Percentiles rank a stretch among this genome's conserved stretches.
phyloP scores from a whole-genome alignment of 2,888 invertebrate genomes.

The Lomographa bimaculata region DNA sequence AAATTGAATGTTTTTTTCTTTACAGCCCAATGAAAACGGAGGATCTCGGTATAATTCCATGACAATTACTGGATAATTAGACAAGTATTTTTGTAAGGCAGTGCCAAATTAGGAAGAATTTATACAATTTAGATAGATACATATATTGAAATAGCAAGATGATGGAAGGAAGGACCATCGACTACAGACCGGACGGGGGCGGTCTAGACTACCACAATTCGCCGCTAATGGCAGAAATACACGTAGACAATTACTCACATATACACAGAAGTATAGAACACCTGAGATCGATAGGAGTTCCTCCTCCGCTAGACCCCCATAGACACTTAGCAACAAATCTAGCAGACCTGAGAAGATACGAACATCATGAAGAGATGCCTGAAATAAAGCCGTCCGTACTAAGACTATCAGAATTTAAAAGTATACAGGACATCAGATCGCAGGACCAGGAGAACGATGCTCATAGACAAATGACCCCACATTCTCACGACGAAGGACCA shows the following conservation, averaged over 20 bases:
- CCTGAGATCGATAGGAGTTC: slow-evolving; percentile 84
- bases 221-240: slow-evolving; percentile 87
- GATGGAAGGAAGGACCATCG: slow-evolving; percentile 83
- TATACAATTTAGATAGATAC: slow-evolving; percentile 75
- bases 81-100: slow-evolving; percentile 76
- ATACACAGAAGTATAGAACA: slow-evolving; percentile 87
- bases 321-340: slow-evolving; percentile 75
- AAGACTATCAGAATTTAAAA: slow-evolving; percentile 77
- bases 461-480: slow-evolving; percentile 71
- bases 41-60: slow-evolving; percentile 79
- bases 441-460: slow-evolving; percentile 76
- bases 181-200: slow-evolving; percentile 82
- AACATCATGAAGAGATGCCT: slow-evolving; percentile 76
- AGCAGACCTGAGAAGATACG: slow-evolving; percentile 76
- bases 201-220: slow-evolving; percentile 87
- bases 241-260: slow-evolving; percentile 85
- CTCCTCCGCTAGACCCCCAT: slow-evolving; percentile 73
- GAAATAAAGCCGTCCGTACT: slow-evolving; percentile 79
- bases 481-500: slow-evolving; percentile 67
- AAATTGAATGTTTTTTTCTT: too few relatives aligned
- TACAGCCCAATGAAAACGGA: slow-evolving; percentile 71
- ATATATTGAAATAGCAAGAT: slow-evolving; percentile 63
- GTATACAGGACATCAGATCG: slow-evolving; percentile 71
- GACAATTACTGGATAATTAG: slow-evolving; percentile 56
- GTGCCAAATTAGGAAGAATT: slow-evolving; percentile 74